Percentiles rank a stretch among this genome's conserved stretches.
Evolutionary conservation across 2,888 invertebrate genomes (phyloP).

Genomic region (Campoplex capitator): DNA sequence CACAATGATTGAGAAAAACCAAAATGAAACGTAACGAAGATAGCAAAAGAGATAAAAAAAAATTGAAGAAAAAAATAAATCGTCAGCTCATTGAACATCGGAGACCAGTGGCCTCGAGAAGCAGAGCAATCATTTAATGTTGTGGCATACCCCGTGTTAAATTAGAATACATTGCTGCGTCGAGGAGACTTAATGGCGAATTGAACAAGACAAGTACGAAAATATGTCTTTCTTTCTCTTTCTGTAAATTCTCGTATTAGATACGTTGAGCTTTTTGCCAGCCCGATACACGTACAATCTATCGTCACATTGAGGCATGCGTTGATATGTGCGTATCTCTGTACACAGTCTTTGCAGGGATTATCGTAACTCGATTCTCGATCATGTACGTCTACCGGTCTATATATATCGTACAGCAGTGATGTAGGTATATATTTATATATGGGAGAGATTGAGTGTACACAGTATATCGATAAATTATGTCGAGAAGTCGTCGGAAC

Average conservation of each 20-base stretch:
- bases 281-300: constrained; percentile 23
- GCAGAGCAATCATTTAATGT: constrained; percentile 82
- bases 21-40: constrained; percentile 53
- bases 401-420: constrained; percentile 1
- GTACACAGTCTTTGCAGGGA: constrained; percentile 16
- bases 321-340: constrained; percentile 23
- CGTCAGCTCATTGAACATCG: constrained; percentile 44
- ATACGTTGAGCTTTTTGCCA: constrained; percentile 29
- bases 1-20: constrained; percentile 43
- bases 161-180: constrained; percentile 81
- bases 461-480: constrained; percentile 24
- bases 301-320: constrained; percentile 1
- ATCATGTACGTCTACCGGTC: constrained; percentile 29
- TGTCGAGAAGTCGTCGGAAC: constrained; percentile 32
- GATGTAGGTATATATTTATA: neutral
- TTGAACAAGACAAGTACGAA: constrained; percentile 45
- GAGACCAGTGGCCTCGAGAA: constrained; percentile 79
- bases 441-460: neutral
- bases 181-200: constrained; percentile 52
- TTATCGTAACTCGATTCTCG: constrained; percentile 32
- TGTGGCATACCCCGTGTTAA: constrained; percentile 79
- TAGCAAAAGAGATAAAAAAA: neutral
- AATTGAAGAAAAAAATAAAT: neutral
- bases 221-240: constrained; percentile 46
- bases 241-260: constrained; percentile 41